Evolutionary conservation across 2,888 invertebrate species (phyloP), one percentile per base, ranked within the genome.

Genomic region (Drosophila borborema): DNA sequence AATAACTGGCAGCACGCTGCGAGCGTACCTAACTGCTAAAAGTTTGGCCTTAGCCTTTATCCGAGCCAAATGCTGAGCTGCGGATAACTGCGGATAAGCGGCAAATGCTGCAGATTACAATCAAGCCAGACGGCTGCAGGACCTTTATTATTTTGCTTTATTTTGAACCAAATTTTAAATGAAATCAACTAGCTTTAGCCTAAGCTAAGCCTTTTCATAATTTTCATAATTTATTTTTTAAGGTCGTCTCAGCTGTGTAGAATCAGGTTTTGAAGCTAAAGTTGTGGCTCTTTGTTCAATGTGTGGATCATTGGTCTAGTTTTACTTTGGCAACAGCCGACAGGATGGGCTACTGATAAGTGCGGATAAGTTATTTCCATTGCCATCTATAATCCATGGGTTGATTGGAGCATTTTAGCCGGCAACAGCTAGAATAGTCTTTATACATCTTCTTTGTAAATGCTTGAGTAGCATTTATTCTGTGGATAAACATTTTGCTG

Each of bases 1-100:
- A 78, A 69, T 61, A 75, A 64, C 77, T 67, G 71, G 28, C 59
- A 59, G 58, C 60, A 38, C 40, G 40, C 49, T 41, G 31, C 23
- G 38, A 62, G 38, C 28, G 40, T 2, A 34, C 54, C 64, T 31
- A 69, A 67, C 72, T 59, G 58, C 41, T 48, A 53, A n/a, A 34
- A 71, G 28, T n/a, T 40, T 16, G 46, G 51, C 41, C 20, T 53
- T 20, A 31, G 18, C 58, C 10, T 31, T 68, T 62, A 72, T 56
- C 60, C 62, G 40, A 23, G 43, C 8, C 28, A 38, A 49, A 12
- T 16, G 36, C 31, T 36, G 12, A 31, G 45, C 12, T 10, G 4
- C 28, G 74, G 74, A 62, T 73, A 74, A 45, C 20, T 10, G 5
- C 9, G 61, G 40, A 74, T 73, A 61, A 58, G 36, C 45, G 20